A percentile compares a stretch with the other conserved stretches of the same genome.
Conservation (phyloP, 2,113 vertebrate genomes). For the Neotoma lepida region DNA sequence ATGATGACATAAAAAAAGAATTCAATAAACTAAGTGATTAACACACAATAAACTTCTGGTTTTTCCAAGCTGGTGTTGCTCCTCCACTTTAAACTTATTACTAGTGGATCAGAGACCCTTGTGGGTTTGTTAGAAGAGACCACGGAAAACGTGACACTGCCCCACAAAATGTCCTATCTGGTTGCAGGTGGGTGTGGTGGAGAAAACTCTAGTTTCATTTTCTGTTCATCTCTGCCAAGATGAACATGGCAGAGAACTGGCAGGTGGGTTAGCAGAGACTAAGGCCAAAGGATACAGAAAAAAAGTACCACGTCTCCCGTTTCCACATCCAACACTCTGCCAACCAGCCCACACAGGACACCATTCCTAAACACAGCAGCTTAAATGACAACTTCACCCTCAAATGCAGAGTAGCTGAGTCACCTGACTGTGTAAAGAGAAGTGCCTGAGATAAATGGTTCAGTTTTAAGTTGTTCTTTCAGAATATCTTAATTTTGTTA, state of each 20-base stretch:
- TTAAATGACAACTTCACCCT: background rate
- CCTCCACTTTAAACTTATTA: background rate
- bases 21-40: slow-evolving; percentile 51
- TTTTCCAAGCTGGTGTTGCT: background rate
- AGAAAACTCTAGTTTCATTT: background rate
- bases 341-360: background rate
- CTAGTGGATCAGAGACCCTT: background rate
- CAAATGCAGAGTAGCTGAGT: background rate
- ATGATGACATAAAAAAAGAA: background rate
- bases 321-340: background rate
- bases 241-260: background rate
- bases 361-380: background rate
- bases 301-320: background rate
- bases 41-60: slow-evolving; percentile 15
- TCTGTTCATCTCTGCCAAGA: background rate
- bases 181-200: background rate
- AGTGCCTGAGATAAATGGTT: background rate
- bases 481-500: slow-evolving; percentile 16
- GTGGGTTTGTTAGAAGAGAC: background rate
- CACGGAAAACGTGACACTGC: background rate
- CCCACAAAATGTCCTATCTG: background rate
- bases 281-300: background rate
- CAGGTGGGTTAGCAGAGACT: background rate
- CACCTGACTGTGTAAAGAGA: background rate
- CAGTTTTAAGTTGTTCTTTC: background rate